Evolutionary conservation across 2,797 vertebrate genomes (phyloP).

Genomic region (Chelmon rostratus): DNA sequence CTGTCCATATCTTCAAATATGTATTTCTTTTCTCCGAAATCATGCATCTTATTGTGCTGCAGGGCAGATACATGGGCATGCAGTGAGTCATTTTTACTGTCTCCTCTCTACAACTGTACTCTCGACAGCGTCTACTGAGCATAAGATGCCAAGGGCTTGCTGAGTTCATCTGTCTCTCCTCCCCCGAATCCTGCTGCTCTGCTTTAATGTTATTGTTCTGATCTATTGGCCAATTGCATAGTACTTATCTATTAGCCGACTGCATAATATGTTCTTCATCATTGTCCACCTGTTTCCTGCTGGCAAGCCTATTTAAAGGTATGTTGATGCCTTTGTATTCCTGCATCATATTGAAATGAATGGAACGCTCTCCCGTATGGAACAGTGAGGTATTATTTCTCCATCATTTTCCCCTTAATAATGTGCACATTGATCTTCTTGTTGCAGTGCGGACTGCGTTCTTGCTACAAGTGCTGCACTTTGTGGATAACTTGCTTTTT

Average conservation of each 20-base stretch:
- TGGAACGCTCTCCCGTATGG: not conserved
- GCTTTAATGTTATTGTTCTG: not conserved
- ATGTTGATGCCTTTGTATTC: not conserved
- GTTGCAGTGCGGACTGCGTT: not conserved
- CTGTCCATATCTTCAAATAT: not conserved
- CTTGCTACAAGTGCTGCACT: not conserved
- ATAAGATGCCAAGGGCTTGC: not conserved
- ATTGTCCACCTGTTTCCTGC: not conserved
- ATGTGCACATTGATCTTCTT: not conserved
- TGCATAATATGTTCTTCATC: not conserved
- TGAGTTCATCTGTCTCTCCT: not conserved
- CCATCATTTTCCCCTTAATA: not conserved
- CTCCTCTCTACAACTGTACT: not conserved
- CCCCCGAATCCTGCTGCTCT: not conserved
- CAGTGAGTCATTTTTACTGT: slow-evolving; percentile 7
- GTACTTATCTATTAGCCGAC: not conserved
- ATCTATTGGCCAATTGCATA: not conserved
- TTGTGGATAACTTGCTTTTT: not conserved
- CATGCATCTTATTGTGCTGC: not conserved
- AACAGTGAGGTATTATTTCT: not conserved
- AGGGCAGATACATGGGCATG: not conserved
- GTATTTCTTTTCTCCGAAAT: not conserved
- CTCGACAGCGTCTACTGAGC: not conserved
- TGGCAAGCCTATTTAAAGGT: not conserved
- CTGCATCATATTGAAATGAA: not conserved